Base-by-base conservation (phyloP, 2,888 invertebrate genomes). In the Pteria penguin region DNA sequence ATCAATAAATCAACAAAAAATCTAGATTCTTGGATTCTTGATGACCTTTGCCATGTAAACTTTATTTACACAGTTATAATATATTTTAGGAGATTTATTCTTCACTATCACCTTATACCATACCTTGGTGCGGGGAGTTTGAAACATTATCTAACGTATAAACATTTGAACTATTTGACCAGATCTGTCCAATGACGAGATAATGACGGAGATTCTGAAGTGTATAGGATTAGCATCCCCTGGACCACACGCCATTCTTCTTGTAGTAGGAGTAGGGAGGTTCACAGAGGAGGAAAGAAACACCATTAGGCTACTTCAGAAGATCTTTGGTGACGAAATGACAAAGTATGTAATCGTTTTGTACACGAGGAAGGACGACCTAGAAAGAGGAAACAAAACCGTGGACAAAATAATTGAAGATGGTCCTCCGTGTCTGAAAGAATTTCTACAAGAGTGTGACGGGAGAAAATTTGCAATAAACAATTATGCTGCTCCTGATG, bases 291-390 rank as follows among this genome's bases (percentile, higher is more conserved):
- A 78, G 27, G 78, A 74, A 26, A 24, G 60, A 14, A 73, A 74
- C 18, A 71, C 78, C 2, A 68, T 78, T 14, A 5, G 58, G 3
- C 68, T 72, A 18, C 72, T 78, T 22, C 61, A 66, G 27, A 63
- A 75, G 4, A 57, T 68, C 2, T 78, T 78, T 55, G 78, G 75
- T 14, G 66, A 72, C 36, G 74, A 68, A 33, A 78, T 78, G 69
- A 65, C 60, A 11, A 72, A 62, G 29, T 75, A 78, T 54, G 26
- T 75, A 22, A 75, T 78, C 52, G 65, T 78, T 0, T 31, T 78
- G 31, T 78, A 75, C 57, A 78, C 78, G 2, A 29, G 79, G 32
- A 73, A 74, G 36, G 79, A 76, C 36, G 74, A 79, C 22, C 65
- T 79, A 31, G 71, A 75, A 57, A n/a, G 32, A 18, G 60, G 54